These are phyloP conservation scores for Acanthornis magna DNA, from an alignment of 2,797 vertebrate genomes.

Conservation along the genomic window DNA sequence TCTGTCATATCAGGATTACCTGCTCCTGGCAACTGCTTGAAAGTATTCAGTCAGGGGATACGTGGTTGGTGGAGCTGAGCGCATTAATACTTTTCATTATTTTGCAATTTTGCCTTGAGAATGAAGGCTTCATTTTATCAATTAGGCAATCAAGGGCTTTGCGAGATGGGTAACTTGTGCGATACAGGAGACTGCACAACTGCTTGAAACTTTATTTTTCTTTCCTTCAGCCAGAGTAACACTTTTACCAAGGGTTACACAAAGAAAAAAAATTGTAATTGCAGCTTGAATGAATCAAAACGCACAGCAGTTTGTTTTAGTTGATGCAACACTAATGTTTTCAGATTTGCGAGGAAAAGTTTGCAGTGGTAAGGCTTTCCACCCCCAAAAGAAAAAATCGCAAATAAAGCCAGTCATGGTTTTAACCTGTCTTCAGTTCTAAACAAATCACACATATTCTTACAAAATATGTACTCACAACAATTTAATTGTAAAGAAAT, in stretches of 20 bases:
- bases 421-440: neutral
- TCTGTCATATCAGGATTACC: neutral
- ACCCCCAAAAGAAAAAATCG: neutral
- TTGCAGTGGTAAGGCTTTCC: neutral
- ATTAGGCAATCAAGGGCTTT: neutral
- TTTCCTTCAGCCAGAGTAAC: neutral
- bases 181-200: neutral
- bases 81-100: constrained; percentile 18
- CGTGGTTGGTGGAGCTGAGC: neutral
- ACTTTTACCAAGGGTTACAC: neutral
- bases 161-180: neutral
- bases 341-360: neutral
- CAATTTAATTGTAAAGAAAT: neutral
- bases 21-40: neutral
- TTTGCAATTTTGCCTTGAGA: constrained; percentile 1
- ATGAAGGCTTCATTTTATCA: neutral
- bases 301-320: neutral
- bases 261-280: neutral
- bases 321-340: neutral
- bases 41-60: neutral
- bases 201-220: neutral
- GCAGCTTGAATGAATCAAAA: neutral
- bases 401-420: neutral
- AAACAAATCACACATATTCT: neutral
- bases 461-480: neutral